Conservation (phyloP, 2,113 vertebrate species). For the Drymodes brunneopygia region DNA sequence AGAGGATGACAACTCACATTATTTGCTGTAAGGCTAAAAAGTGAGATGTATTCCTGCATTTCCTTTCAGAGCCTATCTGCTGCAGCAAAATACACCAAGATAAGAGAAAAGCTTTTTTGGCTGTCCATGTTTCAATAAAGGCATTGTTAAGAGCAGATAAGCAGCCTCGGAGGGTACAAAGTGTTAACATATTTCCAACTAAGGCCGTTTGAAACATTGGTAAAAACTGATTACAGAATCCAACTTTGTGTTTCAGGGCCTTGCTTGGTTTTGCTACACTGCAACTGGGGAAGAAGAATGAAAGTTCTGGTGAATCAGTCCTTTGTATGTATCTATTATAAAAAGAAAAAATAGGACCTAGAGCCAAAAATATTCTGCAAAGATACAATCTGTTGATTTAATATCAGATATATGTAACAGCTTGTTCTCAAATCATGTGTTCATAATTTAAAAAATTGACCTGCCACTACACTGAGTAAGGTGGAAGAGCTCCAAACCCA, state of each 20-base stretch:
- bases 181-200: conserved; percentile 33
- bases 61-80: background rate
- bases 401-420: background rate
- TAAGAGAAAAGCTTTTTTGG: conserved; percentile 27
- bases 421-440: background rate
- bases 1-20: background rate
- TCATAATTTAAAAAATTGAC: background rate
- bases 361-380: background rate
- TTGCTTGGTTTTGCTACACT: background rate
- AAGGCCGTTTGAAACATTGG: conserved; percentile 31
- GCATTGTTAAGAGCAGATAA: conserved; percentile 38
- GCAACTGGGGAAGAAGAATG: background rate
- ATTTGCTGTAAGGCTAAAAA: background rate
- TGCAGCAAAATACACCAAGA: conserved; percentile 15
- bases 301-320: conserved; percentile 2
- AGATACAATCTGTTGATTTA: background rate
- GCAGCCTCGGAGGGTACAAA: background rate
- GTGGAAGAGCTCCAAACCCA: background rate
- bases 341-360: background rate
- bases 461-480: background rate
- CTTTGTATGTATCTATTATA: background rate
- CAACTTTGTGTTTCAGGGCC: background rate
- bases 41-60: background rate
- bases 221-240: conserved; percentile 17
- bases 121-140: conserved; percentile 11